phyloP scores from a whole-genome alignment of 2,888 invertebrate species.

The Crossocerus cetratus region DNA sequence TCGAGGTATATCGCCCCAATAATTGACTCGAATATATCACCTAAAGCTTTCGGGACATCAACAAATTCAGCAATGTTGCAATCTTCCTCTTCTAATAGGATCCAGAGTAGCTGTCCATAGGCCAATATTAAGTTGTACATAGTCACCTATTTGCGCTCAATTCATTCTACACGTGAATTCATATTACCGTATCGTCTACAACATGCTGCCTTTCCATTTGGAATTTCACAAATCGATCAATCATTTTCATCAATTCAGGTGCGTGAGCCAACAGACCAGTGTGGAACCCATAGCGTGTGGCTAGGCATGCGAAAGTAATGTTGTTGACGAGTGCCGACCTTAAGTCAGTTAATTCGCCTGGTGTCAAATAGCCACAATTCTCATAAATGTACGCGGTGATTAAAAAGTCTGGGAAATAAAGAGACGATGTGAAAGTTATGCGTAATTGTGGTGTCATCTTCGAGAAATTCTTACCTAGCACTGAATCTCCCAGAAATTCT shows the following conservation, averaged over 20 bases:
- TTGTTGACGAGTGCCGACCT: conserved; percentile 98
- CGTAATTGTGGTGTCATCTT: not conserved
- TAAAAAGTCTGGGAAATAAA: conserved; percentile 83
- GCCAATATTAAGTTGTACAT: conserved; percentile 11
- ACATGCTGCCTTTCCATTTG: conserved; percentile 81
- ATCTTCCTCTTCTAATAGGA: conserved; percentile 83
- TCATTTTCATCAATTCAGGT: conserved; percentile 78
- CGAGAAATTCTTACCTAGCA: conserved; percentile 44
- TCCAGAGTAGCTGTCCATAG: conserved; percentile 75
- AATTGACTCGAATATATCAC: conserved; percentile 93
- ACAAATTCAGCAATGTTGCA: conserved; percentile 85
- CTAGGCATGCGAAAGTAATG: conserved; percentile 93
- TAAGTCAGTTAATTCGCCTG: conserved; percentile 95
- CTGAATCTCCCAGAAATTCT: conserved; percentile 55
- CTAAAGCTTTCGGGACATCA: conserved; percentile 94
- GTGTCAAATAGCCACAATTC: conserved; percentile 82
- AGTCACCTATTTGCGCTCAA: not conserved
- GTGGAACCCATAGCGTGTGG: conserved; percentile 91
- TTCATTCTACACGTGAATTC: not conserved
- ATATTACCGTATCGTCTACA: conserved; percentile 82
- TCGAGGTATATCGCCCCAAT: conserved; percentile 86
- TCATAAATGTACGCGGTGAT: conserved; percentile 93
- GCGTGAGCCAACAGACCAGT: conserved; percentile 82
- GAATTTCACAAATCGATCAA: conserved; percentile 82
- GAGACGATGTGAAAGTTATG: conserved; percentile 1